Evolutionary conservation across 2,888 invertebrate genomes (phyloP), one percentile per base, ranked within the genome.

Genomic region (Athalia circularis): DNA sequence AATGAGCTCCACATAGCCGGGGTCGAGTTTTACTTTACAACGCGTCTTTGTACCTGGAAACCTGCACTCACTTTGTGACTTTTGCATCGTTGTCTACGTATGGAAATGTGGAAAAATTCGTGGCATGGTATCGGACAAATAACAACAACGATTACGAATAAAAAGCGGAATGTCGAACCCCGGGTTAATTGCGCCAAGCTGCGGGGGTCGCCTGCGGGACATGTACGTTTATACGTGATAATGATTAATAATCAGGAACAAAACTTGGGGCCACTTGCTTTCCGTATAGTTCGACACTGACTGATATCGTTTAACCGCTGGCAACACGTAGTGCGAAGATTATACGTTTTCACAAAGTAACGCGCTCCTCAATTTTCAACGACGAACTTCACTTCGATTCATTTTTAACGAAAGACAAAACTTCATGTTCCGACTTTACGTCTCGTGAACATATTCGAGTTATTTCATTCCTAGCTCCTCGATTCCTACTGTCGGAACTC

Each of bases 181-280:
- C 52, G 52, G 68, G 68, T 68, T 68, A 68, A 68, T 68, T 68
- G 68, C 29, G 43, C 52, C 52, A 54, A 68, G 54, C 52, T 52
- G 29, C 48, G 5, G 68, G 68, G 52, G 29, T 68, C 15, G 68
- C 68, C 68, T 54, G 52, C 9, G 13, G 68, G 68, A 7, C 9
- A 29, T 54, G 29, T 54, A 68, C 29, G 68, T 52, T 6, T 52
- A 50, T 54, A 68, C 13, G 52, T 68, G 54, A 68, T 54, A 68
- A 68, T 68, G 68, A 68, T 68, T 68, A 43, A 68, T 68, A 68
- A 54, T 68, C 47, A 54, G 68, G 54, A 50, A 68, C 15, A 43
- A 29, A 54, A 54, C 52, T 52, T 54, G 8, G 9, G 54, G n/a
- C 54, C 54, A 54, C 68, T 29, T 54, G 68, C 68, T 54, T 54